These are phyloP conservation scores for Hippocampus mohnikei DNA, from an alignment of 2,113 vertebrate species.

Conservation along the genomic window DNA sequence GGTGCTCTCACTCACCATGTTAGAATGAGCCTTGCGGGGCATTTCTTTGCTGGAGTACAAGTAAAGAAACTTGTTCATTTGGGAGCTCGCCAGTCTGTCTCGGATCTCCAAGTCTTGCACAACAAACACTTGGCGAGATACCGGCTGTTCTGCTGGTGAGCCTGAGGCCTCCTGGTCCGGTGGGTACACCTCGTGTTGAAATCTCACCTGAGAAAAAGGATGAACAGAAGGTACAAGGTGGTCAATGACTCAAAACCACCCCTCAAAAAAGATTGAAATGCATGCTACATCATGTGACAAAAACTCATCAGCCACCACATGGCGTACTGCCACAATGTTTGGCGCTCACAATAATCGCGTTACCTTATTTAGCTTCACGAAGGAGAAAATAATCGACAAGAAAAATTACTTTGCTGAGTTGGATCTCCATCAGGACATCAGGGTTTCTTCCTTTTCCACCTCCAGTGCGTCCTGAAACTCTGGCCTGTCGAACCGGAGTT, in stretches of 20 bases:
- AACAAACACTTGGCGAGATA: constrained; percentile 89
- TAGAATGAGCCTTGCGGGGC: constrained; percentile 92
- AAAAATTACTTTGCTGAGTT: constrained; percentile 86
- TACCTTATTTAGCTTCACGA: neutral
- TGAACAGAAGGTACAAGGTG: constrained; percentile 11
- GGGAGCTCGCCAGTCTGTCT: constrained; percentile 91
- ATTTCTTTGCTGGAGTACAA: constrained; percentile 94
- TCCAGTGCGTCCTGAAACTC: constrained; percentile 59
- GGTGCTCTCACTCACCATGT: constrained; percentile 77
- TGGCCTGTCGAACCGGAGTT: constrained; percentile 83
- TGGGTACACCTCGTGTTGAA: constrained; percentile 95
- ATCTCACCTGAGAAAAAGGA: constrained; percentile 78
- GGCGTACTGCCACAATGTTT: neutral
- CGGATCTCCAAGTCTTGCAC: constrained; percentile 96
- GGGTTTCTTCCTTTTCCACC: constrained; percentile 89
- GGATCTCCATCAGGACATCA: constrained; percentile 96
- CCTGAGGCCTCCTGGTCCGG: constrained; percentile 58
- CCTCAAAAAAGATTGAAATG: neutral
- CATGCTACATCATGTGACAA: neutral
- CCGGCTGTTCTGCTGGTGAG: constrained; percentile 77
- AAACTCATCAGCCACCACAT: neutral
- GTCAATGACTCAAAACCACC: neutral
- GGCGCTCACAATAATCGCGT: neutral
- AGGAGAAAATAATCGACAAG: neutral
- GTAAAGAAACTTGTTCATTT: constrained; percentile 99